Base-by-base conservation (phyloP, 2,888 invertebrate genomes). In the Dermolepida albohirtum region DNA sequence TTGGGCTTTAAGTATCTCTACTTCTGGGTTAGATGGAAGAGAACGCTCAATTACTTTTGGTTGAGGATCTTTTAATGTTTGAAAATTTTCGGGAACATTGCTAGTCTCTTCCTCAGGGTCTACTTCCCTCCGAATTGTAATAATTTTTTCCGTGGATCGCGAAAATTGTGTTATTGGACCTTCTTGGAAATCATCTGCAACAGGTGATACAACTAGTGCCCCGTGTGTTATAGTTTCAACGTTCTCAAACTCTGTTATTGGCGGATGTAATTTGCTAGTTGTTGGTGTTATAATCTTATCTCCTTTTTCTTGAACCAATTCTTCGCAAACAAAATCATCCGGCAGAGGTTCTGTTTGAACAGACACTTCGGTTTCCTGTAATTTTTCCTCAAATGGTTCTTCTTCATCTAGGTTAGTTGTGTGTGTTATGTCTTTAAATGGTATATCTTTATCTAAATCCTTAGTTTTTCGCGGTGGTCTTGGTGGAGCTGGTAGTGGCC, bases 301-400 rank as follows among this genome's bases (percentile, higher is more conserved):
- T 70, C 74, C 74, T 51, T 76, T 75, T 70, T 79, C 78, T 52
- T 86, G 86, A 66, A 85, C 78, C 16, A 86, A 84, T 74, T 87
- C 83, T 77, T 91, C 91, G 78, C 89, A 89, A 72, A 89, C 87
- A 67, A 91, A 88, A 75, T 93, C 93, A 75, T 93, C 93, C 0
- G 93, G 92, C 49, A 94, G 80, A 0, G 94, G 93, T 82, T 95
- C 94, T 0, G 94, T 95, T 83, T 95, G 94, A 0, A 93, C 93
- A 0, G 92, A 93, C 5, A 92, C 90, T 78, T 92, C 92, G 22
- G 89, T 89, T 82, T 93, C 93, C 70, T 87, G 79, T 17, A 86
- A 77, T 71, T 73, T 68, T 8, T 41, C 29, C 14, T 51, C 29
- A 12, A 40, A 10, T 50, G 52, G 64, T 47, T 62, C 59, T 43